Conservation (phyloP, 2,113 vertebrate species). For the Reinhardtius hippoglossoides region DNA sequence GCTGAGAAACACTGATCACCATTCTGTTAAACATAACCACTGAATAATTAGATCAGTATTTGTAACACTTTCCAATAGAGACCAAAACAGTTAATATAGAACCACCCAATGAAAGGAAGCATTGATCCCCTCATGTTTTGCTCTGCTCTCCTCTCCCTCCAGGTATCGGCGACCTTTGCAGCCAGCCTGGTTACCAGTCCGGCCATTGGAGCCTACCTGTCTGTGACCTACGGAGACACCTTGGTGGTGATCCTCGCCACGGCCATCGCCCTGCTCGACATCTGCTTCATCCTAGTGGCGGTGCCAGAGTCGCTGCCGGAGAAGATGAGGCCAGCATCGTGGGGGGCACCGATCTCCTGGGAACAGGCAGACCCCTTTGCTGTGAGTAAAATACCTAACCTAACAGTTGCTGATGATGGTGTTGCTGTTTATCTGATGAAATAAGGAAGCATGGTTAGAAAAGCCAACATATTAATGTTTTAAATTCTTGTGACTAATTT, state of each 20-base stretch:
- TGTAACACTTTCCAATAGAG: too few relatives aligned
- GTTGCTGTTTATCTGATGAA: too few relatives aligned
- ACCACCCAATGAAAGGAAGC: neutral
- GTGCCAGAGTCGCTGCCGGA: conserved; percentile 92
- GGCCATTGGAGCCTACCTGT: conserved; percentile 91
- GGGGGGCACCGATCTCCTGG: conserved; percentile 93
- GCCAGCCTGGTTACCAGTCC: conserved; percentile 94
- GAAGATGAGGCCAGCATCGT: conserved; percentile 92
- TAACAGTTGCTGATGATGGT: too few relatives aligned
- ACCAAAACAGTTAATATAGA: neutral
- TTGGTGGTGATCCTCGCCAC: conserved; percentile 91
- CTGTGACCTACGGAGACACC: conserved; percentile 87
- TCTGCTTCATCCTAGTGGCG: conserved; percentile 92
- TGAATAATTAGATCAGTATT: too few relatives aligned
- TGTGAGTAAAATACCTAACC: conserved; percentile 76
- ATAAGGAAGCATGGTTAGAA: too few relatives aligned
- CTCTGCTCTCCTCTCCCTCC: conserved; percentile 10
- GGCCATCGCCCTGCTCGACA: conserved; percentile 89
- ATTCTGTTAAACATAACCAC: too few relatives aligned
- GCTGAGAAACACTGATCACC: neutral
- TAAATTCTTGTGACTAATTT: too few relatives aligned
- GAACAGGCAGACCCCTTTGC: conserved; percentile 92
- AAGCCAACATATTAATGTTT: too few relatives aligned
- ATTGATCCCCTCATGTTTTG: neutral
- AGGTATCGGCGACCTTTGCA: conserved; percentile 94